phyloP scores from a whole-genome alignment of 1,140 invertebrate genomes.

The Apis laboriosa region DNA sequence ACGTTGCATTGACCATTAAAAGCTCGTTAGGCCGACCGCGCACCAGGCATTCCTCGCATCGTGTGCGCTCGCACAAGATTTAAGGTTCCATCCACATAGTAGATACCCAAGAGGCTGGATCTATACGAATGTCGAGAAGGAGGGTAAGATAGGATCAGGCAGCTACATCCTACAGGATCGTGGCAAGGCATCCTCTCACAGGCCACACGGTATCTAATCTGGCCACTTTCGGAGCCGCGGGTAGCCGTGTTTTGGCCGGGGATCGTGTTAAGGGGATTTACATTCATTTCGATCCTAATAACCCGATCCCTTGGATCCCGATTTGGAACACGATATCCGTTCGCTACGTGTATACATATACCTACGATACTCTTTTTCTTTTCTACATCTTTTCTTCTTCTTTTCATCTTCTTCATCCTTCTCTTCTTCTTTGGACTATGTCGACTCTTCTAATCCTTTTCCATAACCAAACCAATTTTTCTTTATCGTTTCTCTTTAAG shows the following conservation, averaged over 20 bases:
- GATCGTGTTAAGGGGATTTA: constrained; percentile 82
- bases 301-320: constrained; percentile 79
- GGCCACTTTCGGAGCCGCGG: constrained; percentile 77
- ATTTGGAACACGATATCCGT: constrained; percentile 80
- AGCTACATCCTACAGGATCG: constrained; percentile 66
- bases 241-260: constrained; percentile 81
- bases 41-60: constrained; percentile 56
- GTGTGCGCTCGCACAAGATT: constrained; percentile 47
- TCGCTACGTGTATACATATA: constrained; percentile 53
- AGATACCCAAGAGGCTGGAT: background rate
- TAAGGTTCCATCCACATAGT: constrained; percentile 48
- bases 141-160: constrained; percentile 65
- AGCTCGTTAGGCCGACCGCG: constrained; percentile 59
- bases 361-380: constrained; percentile 13
- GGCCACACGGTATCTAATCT: constrained; percentile 76
- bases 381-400: background rate
- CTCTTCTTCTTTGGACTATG: background rate
- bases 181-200: constrained; percentile 45
- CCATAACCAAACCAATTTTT: no score
- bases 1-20: constrained; percentile 65
- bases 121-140: background rate
- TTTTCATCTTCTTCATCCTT: background rate
- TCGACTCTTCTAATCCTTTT: constrained; percentile 3
- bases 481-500: no score
- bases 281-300: constrained; percentile 82